A percentile compares a stretch with the other conserved stretches of the same genome.
Evolutionary conservation across 2,888 invertebrate genomes (phyloP).

Genomic region (Parthenolecanium corni): DNA sequence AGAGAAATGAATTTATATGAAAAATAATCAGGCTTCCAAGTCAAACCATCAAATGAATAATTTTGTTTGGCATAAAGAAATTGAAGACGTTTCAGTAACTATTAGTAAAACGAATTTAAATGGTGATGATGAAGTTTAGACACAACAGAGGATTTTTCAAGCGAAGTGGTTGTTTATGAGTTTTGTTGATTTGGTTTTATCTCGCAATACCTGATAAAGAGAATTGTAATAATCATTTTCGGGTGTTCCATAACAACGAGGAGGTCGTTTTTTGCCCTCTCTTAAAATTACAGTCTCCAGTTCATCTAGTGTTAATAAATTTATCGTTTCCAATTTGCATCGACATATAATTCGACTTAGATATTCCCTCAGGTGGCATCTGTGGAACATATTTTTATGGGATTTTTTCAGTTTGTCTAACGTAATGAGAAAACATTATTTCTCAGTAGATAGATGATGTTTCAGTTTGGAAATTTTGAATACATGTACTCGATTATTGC

Average conservation of each 20-base stretch:
- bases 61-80: no score
- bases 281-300: conserved; percentile 68
- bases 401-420: no score
- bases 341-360: conserved; percentile 63
- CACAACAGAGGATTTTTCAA: neutral
- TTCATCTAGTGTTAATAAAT: conserved; percentile 64
- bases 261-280: conserved; percentile 59
- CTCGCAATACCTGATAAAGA: conserved; percentile 42
- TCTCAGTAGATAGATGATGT: no score
- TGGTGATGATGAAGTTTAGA: neutral
- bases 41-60: no score
- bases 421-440: no score
- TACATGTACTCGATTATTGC: no score
- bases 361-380: conserved; percentile 84
- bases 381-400: conserved; percentile 38
- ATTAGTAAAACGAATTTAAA: no score
- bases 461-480: no score
- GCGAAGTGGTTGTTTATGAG: neutral
- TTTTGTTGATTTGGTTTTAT: neutral
- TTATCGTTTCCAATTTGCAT: conserved; percentile 61
- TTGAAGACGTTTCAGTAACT: no score
- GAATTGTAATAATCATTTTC: conserved; percentile 42
- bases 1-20: no score
- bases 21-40: no score
- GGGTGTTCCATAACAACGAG: conserved; percentile 58